Evolutionary conservation across 1,140 invertebrate species (phyloP), one percentile per base, ranked within the genome.

Genomic region (Heliconius nattereri): DNA sequence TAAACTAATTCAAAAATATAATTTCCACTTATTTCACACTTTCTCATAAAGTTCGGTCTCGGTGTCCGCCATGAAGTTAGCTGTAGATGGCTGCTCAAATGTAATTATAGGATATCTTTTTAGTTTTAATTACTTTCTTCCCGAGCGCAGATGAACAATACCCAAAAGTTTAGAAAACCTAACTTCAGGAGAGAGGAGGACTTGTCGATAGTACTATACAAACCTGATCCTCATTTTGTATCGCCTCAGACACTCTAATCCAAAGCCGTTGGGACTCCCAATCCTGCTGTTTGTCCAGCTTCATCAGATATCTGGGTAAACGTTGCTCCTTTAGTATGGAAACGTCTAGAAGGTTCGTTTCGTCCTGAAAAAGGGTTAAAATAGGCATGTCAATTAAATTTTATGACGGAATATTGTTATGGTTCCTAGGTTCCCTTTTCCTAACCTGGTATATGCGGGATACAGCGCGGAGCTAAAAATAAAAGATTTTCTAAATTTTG

Each of bases 191-290:
- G n/a, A n/a, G n/a, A 45, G 11, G 40, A 70, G 6, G 8, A 8
- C 52, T 54, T n/a, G 20, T 52, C 49, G 6, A 52, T 32, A 35
- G 32, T 35, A 11, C 16, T 26, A 16, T 45, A 32, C n/a, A n/a
- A 9, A 96, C 95, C 95, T 98, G 97, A 94, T 99, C 98, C 81
- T 98, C 97, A 35, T 95, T 95, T 11, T 94, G 90, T 79, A 99
- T 98, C 1, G 98, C 98, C 71, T 96, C 95, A 0, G 97, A 97
- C 0, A 99, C 98, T 78, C 96, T 96, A 19, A 96, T 91, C 98
- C 98, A 99, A 3, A 99, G 94, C 84, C 96, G 96, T 91, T 98
- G 97, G 20, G 98, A 99, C 91, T 99, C 98, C 90, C 95, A 97
- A 6, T 96, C 96, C 40, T 95, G 94, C 89, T 99, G 98, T 71